phyloP scores from a whole-genome alignment of 2,888 invertebrate genomes.

The Mesoligia furuncula region DNA sequence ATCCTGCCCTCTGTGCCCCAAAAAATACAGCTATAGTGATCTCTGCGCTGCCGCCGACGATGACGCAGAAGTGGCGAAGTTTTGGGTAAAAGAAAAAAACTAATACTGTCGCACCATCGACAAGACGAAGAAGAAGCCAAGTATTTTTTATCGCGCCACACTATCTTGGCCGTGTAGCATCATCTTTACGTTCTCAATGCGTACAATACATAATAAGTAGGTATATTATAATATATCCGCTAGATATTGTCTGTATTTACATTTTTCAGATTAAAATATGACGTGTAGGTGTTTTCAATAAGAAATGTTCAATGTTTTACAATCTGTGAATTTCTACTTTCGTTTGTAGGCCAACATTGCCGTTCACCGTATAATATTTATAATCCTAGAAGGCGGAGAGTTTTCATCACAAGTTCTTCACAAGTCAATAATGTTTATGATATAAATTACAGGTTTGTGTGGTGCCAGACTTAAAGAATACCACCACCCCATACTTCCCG shows the following conservation, averaged over 20 bases:
- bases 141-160: no score
- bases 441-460: background rate
- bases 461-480: no score
- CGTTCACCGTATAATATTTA: background rate
- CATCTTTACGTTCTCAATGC: slow-evolving; percentile 43
- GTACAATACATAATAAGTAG: slow-evolving; percentile 41
- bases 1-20: no score
- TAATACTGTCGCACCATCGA: no score
- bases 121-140: no score
- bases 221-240: slow-evolving; percentile 17
- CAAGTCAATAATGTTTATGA: background rate
- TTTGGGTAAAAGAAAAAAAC: no score
- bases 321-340: slow-evolving; percentile 22
- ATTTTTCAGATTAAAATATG: slow-evolving; percentile 47
- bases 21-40: no score
- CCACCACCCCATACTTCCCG: no score
- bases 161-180: slow-evolving; percentile 4
- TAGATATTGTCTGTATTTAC: slow-evolving; percentile 45
- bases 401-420: background rate
- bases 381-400: slow-evolving; percentile 9
- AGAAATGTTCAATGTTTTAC: slow-evolving; percentile 35
- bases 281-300: slow-evolving; percentile 59
- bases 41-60: no score
- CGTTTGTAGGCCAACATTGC: slow-evolving; percentile 5
- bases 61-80: no score